Conservation (phyloP, 92 coral and sea anemone genomes). For the Bergia puertoricense region DNA sequence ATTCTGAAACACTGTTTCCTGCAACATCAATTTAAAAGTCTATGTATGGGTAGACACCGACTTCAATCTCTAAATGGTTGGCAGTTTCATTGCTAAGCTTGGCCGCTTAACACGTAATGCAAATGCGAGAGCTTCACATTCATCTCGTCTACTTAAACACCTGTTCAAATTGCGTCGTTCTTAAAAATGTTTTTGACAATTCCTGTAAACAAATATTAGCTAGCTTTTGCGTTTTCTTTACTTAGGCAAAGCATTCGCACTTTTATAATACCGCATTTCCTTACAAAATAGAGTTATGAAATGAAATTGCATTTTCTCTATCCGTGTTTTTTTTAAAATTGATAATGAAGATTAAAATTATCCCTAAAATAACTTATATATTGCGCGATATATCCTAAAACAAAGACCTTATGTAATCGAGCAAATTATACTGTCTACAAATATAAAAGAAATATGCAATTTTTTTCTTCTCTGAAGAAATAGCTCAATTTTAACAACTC, state of each 20-base stretch:
- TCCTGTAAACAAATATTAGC: neutral
- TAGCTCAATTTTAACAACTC: neutral
- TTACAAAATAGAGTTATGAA: neutral
- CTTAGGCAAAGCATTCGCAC: neutral
- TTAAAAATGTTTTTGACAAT: slow-evolving; percentile 8
- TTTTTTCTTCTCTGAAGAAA: neutral
- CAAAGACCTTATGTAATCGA: neutral
- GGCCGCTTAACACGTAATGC: neutral
- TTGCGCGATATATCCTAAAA: neutral
- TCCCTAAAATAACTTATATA: neutral
- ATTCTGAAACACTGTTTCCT: neutral
- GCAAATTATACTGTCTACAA: neutral
- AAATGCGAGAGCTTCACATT: neutral
- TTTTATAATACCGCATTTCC: slow-evolving; percentile 3
- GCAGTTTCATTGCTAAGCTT: neutral
- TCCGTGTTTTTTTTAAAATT: neutral
- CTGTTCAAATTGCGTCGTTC: neutral
- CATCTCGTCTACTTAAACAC: neutral
- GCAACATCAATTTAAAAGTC: neutral
- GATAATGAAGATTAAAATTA: neutral
- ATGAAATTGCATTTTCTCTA: neutral
- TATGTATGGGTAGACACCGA: neutral
- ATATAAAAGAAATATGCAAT: neutral
- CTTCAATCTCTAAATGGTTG: neutral
- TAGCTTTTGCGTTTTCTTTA: slow-evolving; percentile 11